Conservation (phyloP, 2,888 invertebrate genomes). For the Cantharis rustica region DNA sequence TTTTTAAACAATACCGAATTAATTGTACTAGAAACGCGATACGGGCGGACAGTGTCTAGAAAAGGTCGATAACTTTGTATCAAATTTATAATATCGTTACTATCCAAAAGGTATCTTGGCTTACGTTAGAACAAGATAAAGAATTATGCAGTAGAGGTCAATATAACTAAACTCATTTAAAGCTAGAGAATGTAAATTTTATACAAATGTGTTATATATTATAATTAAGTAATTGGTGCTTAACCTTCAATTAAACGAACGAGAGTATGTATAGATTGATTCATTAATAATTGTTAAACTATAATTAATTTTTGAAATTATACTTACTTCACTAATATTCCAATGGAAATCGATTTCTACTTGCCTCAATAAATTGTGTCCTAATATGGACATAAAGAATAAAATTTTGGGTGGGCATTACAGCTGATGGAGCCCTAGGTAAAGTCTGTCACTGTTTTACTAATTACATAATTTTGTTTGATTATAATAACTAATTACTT, state of each 20-base stretch:
- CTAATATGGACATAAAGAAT: background rate
- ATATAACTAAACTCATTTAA: constrained; percentile 3
- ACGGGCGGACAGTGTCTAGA: background rate
- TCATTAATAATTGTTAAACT: background rate
- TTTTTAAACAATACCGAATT: background rate
- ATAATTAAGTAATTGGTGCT: background rate
- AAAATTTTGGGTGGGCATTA: background rate
- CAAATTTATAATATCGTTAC: background rate
- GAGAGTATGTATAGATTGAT: background rate
- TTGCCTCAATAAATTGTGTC: background rate
- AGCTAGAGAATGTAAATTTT: background rate
- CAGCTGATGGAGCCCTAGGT: background rate
- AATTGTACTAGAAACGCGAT: background rate
- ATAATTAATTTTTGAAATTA: background rate
- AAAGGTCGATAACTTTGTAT: background rate
- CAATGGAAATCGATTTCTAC: background rate
- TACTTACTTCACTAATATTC: background rate
- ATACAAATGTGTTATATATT: background rate
- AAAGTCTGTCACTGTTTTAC: background rate
- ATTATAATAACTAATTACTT: background rate
- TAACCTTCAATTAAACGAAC: background rate
- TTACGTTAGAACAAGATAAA: background rate
- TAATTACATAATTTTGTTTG: background rate
- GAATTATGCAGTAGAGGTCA: background rate
- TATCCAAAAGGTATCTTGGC: background rate